Evolutionary conservation across 2,888 invertebrate genomes (phyloP), one percentile per base, ranked within the genome.

Genomic region (Plebejus anna): DNA sequence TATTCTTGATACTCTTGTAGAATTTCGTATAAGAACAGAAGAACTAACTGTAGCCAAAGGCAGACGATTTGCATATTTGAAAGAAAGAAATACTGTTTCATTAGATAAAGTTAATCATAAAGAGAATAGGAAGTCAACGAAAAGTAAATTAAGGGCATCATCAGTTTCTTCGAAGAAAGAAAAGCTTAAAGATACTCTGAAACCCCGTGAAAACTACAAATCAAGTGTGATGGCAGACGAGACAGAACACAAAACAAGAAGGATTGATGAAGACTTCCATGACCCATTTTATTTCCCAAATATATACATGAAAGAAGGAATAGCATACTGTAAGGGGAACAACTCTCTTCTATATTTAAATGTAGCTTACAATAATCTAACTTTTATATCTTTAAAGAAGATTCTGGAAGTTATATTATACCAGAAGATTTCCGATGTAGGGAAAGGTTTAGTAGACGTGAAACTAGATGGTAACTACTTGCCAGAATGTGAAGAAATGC

Each of bases 401-500:
- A 71, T 91, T 2, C 59, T 83, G 7, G 75, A 81, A 0, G 85
- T 90, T 0, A 70, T 91, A 6, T 11, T 72, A 7, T 80, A 80
- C 16, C 91, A 91, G 76, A 85, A 78, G 16, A 42, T 57, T 1
- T 36, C 80, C 0, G 79, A 84, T 3, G 85, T 85, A 77, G 85
- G 87, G 1, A 83, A 77, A 22, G 91, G 91, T 0, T 80, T 91
- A 47, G 77, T 89, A 4, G 88, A 86, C 75, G 78, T 91, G 1
- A 80, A 80, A 1, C 81, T 91, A 2, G 88, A 89, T 76, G 91
- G 91, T 0, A 91, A 91, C 51, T 77, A 76, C 22, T 55, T 91
- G n/a, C 90, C 91, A 0, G 3, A 16, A 4, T 88, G 90, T 81
- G 76, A 72, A 2, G 90, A 90, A 75, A 80, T 86, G 71, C 6